phyloP scores from a whole-genome alignment of 2,797 vertebrate genomes.

The Gorsachius magnificus region DNA sequence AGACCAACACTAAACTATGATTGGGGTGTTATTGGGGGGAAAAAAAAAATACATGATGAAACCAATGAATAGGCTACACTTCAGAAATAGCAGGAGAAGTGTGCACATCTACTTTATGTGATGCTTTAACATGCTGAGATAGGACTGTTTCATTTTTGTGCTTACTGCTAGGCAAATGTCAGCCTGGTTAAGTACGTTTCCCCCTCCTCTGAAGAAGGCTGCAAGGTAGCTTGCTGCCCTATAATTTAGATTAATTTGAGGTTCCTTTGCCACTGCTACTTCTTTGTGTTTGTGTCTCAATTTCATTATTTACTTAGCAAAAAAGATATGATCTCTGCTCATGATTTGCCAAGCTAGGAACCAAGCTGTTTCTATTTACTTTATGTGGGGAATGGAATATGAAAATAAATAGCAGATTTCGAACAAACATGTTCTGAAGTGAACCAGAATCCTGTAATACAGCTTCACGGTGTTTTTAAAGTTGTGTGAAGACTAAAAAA shows the following conservation, averaged over 20 bases:
- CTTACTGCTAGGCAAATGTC: not conserved
- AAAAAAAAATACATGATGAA: not conserved
- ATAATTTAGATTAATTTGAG: not conserved
- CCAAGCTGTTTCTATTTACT: not conserved
- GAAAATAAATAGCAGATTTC: not conserved
- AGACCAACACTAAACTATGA: not conserved
- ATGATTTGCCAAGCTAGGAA: not conserved
- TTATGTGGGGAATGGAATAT: not conserved
- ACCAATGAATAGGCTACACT: not conserved
- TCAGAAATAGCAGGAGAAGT: not conserved
- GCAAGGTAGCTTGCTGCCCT: not conserved
- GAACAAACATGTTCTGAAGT: not conserved
- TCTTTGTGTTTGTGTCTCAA: not conserved
- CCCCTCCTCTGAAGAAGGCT: not conserved
- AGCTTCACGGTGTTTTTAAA: not conserved
- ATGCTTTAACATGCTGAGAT: not conserved
- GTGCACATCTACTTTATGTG: not conserved
- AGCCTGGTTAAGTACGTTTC: not conserved
- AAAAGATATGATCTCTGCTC: not conserved
- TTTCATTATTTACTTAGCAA: not conserved
- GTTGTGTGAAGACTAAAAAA: not conserved
- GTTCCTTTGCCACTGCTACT: not conserved
- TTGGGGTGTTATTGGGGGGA: not conserved
- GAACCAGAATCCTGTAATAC: not conserved
- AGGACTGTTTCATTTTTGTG: not conserved